Base-by-base conservation (phyloP, 1,140 invertebrate genomes). In the Notospermus geniculatus region DNA sequence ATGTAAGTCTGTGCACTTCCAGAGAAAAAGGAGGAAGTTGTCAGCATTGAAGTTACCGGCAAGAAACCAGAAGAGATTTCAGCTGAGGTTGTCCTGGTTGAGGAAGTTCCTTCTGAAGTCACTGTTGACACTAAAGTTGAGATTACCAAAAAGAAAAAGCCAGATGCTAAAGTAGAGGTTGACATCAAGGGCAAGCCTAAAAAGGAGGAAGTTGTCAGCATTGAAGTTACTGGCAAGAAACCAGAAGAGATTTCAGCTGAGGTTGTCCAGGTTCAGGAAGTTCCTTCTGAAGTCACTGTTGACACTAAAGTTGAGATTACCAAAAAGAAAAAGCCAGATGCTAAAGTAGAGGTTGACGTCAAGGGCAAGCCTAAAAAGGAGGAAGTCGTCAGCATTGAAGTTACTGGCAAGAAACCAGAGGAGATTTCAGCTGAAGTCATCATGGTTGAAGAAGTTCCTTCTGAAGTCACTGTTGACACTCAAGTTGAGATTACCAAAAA, bases 281-380 rank as follows among this genome's bases (percentile, higher is more conserved):
- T 62, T 54, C 39, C 67, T 43, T 61, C 65, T 55, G 64, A 69
- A 25, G 58, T 57, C 28, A 46, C 64, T 41, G 65, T 50, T 59
- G 62, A 63, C 5, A 64, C 59, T 43, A 55, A 60, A 55, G 63
- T 56, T 54, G 63, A 61, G 23, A 52, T 68, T 30, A 46, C 53
- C 23, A 27, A 52, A 32, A 29, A 56, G 57, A 57, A 54, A 56
- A 36, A 50, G 15, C 23, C 50, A 22, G n/a, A 41, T 50, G 30
- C 19, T n/a, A 43, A 60, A 53, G 25, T 50, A 50, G 39, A 46
- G 50, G 25, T 39, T 1, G 29, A 57, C 4, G 32, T 22, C 15
- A 63, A 39, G 25, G 27, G 41, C n/a, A 56, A 59, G 19, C 13
- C 27, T 50, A 27, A 46, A 22, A 27, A 17, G 11, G 27, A 45